These are phyloP conservation scores for Zaprionus africanus DNA, from an alignment of 1,140 invertebrate species.

Conservation along the genomic window DNA sequence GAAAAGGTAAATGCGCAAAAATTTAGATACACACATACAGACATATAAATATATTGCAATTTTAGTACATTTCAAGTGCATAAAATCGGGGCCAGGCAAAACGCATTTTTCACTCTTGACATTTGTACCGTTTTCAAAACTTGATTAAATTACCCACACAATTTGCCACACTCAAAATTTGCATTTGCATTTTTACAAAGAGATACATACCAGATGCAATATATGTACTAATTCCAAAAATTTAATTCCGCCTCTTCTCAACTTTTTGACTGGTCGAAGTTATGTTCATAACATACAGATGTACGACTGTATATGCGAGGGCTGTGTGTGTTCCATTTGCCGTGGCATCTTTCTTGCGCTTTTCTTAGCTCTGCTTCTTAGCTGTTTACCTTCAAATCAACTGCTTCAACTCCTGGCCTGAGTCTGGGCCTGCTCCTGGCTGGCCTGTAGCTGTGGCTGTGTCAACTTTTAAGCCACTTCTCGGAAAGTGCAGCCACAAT, in stretches of 20 bases:
- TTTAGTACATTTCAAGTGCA: constrained; percentile 39
- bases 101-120: constrained; percentile 12
- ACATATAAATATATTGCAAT: constrained; percentile 40
- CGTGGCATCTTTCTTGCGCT: constrained; percentile 42
- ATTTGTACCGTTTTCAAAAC: constrained; percentile 12
- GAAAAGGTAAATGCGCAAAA: constrained; percentile 68
- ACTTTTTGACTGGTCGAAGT: constrained; percentile 12
- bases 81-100: constrained; percentile 16
- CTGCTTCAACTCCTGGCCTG: constrained; percentile 52
- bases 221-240: not conserved
- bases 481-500: constrained; percentile 68
- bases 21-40: constrained; percentile 33
- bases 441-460: constrained; percentile 48
- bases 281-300: constrained; percentile 7
- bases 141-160: constrained; percentile 38
- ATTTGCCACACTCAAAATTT: constrained; percentile 20
- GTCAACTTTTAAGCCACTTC: constrained; percentile 77
- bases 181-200: constrained; percentile 5
- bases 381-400: constrained; percentile 77
- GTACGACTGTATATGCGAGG: not conserved
- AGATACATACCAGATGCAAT: not conserved
- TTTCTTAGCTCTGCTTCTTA: constrained; percentile 55
- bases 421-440: not conserved
- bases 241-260: not conserved
- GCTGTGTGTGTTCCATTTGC: constrained; percentile 4